Base-by-base conservation (phyloP, 1,140 invertebrate genomes). In the Latrodectus geometricus region DNA sequence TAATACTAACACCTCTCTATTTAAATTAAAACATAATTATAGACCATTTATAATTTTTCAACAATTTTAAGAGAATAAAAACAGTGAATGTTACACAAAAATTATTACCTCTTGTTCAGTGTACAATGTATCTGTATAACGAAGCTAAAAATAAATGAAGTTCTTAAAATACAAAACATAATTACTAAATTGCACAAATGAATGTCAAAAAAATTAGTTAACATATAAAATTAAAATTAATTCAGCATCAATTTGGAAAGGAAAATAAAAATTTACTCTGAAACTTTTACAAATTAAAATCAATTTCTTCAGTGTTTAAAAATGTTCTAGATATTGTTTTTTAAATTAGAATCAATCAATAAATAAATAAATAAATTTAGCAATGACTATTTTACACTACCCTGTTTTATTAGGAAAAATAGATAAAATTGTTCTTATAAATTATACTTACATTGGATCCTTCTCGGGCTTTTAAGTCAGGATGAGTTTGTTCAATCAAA, bases 121-220 rank as follows among this genome's bases (percentile, higher is more conserved):
- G 90, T 99, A 98, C 4, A 99, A 92, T 4, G 96, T 99, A 90
- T 99, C 98, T 0, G 98, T 99, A 90, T 99, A 99, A 2, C 98
- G 93, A 50, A 97, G 91, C 89, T 97, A 93, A 90, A 89, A 78
- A 80, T 66, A n/a, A 77, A 75, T 76, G 50, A 9, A 77, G 73
- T 52, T 15, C 4, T 74, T 23, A 52, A 76, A 21, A 76, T 49
- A 9, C n/a, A 0, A 76, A 8, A 21, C 2, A 35, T 3, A 48
- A 72, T 12, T n/a, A 35, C 17, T 2, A 76, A 14, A 61, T 4
- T 11, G 3, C 74, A 76, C 9, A 21, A 17, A 76, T 15, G n/a
- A 54, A 9, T 54, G 21, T 54, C 12, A 54, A 54, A 52, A 69
- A 69, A 3, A 3, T 1, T 35, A 35, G 35, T 35, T 35, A 35